Conservation (phyloP, 30 jellyfish, hydroid and myxozoan genomes). For the Turritopsis rubra region DNA sequence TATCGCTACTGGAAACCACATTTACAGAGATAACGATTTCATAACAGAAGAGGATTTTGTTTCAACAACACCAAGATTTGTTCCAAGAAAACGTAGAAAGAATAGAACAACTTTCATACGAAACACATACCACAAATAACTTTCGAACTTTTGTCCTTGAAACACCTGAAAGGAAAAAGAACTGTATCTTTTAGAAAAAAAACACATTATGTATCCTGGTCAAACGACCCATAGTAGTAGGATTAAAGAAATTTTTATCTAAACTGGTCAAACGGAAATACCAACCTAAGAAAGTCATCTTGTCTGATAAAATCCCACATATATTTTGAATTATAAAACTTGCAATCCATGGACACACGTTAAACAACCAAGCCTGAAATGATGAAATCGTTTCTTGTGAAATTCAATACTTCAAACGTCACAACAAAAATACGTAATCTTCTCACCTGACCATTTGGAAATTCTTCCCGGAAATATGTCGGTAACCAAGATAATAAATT, state of each 20-base stretch:
- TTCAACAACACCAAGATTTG: conserved; percentile 14
- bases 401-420: background rate
- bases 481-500: conserved; percentile 43
- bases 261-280: background rate
- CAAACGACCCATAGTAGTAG: background rate
- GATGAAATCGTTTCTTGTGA: background rate
- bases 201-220: background rate
- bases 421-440: background rate
- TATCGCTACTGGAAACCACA: background rate
- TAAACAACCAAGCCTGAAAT: conserved; percentile 82
- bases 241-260: background rate
- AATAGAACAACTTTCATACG: background rate
- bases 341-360: conserved; percentile 91
- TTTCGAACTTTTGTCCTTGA: conserved; percentile 30
- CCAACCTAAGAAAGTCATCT: conserved; percentile 34
- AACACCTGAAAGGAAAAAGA: background rate
- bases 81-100: conserved; percentile 18
- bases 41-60: conserved; percentile 12
- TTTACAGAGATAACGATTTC: background rate
- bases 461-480: conserved; percentile 32
- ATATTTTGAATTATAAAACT: conserved; percentile 54
- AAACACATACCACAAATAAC: conserved; percentile 27
- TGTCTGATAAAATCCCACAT: conserved; percentile 56
- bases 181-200: background rate
- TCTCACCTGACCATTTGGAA: conserved; percentile 38